Conservation (phyloP, 2,888 invertebrate species). For the Sphecodes monilicornis region DNA sequence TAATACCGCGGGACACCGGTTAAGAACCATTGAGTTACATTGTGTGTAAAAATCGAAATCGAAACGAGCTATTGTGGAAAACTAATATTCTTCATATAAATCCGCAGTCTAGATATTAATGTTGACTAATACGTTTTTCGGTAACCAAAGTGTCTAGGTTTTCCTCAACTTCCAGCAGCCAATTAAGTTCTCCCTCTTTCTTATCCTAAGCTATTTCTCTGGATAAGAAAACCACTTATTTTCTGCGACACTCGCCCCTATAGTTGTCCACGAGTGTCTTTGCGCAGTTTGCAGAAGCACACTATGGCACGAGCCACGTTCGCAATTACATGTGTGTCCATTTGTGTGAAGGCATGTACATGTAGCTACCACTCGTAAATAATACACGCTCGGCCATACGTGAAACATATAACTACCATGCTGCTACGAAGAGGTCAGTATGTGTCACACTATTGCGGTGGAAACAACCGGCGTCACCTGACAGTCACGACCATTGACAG, state of each 20-base stretch:
- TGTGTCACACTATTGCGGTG: slow-evolving; percentile 59
- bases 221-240: neutral
- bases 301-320: slow-evolving; percentile 1
- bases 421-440: slow-evolving; percentile 64
- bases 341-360: slow-evolving; percentile 18
- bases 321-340: slow-evolving; percentile 20
- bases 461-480: slow-evolving; percentile 43
- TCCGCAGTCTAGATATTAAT: neutral
- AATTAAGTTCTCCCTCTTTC: neutral
- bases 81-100: too few species aligned
- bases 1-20: too few species aligned
- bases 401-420: slow-evolving; percentile 63
- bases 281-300: slow-evolving; percentile 14
- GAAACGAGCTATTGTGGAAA: too few species aligned
- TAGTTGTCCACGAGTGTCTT: neutral
- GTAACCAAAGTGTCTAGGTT: neutral
- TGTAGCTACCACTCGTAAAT: slow-evolving; percentile 51
- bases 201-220: neutral
- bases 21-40: too few species aligned
- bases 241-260: neutral
- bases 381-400: slow-evolving; percentile 60
- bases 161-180: neutral
- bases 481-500: slow-evolving; percentile 17
- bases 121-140: too few species aligned
- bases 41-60: too few species aligned